Evolutionary conservation across 2,888 invertebrate species (phyloP).

Genomic region (Scotopteryx bipunctaria): DNA sequence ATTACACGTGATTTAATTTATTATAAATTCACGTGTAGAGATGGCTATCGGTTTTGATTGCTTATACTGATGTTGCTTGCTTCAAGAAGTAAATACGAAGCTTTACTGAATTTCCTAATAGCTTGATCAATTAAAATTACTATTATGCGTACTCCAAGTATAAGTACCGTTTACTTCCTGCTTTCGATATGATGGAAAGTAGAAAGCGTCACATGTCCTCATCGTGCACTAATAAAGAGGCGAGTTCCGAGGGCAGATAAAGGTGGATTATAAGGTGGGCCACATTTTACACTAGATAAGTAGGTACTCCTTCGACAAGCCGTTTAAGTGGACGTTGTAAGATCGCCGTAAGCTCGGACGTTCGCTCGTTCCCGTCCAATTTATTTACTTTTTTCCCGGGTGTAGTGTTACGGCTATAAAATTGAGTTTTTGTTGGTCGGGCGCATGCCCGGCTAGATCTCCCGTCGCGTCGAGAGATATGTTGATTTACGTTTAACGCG

Average conservation of each 20-base stretch:
- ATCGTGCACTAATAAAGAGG: conserved; percentile 30
- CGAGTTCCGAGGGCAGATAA: conserved; percentile 32
- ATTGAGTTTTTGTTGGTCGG: conserved; percentile 78
- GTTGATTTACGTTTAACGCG: conserved; percentile 83
- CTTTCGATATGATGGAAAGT: conserved; percentile 22
- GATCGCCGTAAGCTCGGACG: conserved; percentile 57
- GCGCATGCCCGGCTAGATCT: conserved; percentile 77
- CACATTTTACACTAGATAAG: conserved; percentile 39
- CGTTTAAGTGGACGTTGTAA: conserved; percentile 50
- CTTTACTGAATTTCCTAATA: conserved; percentile 5
- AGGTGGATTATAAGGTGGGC: conserved; percentile 29
- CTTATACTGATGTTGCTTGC: conserved; percentile 16
- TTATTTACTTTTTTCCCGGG: conserved; percentile 77
- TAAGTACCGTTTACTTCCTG: conserved; percentile 6
- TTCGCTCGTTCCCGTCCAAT: conserved; percentile 72
- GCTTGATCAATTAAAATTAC: conserved; percentile 6
- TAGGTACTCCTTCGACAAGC: conserved; percentile 44
- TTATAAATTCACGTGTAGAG: conserved; percentile 19
- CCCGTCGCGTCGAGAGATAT: conserved; percentile 82
- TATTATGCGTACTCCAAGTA: neutral
- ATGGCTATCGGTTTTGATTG: conserved; percentile 21
- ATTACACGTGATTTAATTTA: conserved; percentile 22
- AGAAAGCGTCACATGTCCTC: conserved; percentile 20
- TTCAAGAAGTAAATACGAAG: neutral
- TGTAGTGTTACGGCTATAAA: conserved; percentile 80